Percentiles rank a stretch among this genome's conserved stretches.
These are phyloP conservation scores for Hippopotamyrus pictus DNA, from an alignment of 2,797 vertebrate species.

Conservation along the genomic window DNA sequence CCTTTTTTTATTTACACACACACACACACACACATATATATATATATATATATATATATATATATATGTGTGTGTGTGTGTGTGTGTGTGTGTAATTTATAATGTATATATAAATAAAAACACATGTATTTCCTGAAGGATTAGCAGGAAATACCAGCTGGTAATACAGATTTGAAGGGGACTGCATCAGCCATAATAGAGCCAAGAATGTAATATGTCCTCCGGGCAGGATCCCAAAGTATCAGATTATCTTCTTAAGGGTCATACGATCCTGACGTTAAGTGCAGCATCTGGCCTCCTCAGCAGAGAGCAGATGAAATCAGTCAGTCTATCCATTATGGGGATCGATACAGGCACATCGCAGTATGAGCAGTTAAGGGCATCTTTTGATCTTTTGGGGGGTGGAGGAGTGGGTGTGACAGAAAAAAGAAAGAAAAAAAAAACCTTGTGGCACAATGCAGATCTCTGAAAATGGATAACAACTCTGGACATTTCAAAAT, in stretches of 20 bases:
- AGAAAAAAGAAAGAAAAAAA: not conserved
- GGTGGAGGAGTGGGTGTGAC: not conserved
- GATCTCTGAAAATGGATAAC: not conserved
- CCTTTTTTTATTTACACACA: too few species aligned
- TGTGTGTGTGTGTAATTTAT: too few species aligned
- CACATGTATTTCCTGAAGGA: not conserved
- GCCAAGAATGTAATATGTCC: not conserved
- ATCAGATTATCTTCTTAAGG: constrained; percentile 3
- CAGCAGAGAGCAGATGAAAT: constrained; percentile 29
- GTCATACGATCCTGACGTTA: not conserved
- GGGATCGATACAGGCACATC: constrained; percentile 24
- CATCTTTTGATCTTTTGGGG: not conserved
- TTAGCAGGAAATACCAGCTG: not conserved
- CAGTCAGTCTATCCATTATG: constrained; percentile 25
- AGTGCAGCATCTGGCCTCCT: constrained; percentile 11
- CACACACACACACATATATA: too few species aligned
- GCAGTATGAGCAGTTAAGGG: not conserved
- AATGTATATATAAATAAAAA: too few species aligned
- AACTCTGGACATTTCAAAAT: not conserved
- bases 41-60: not conserved
- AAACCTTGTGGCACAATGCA: not conserved
- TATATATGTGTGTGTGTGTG: too few species aligned
- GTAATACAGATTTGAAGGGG: not conserved
- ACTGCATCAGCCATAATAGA: not conserved
- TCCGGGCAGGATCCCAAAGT: not conserved